phyloP scores from a whole-genome alignment of 1,140 invertebrate genomes.

The Vanessa atalanta region DNA sequence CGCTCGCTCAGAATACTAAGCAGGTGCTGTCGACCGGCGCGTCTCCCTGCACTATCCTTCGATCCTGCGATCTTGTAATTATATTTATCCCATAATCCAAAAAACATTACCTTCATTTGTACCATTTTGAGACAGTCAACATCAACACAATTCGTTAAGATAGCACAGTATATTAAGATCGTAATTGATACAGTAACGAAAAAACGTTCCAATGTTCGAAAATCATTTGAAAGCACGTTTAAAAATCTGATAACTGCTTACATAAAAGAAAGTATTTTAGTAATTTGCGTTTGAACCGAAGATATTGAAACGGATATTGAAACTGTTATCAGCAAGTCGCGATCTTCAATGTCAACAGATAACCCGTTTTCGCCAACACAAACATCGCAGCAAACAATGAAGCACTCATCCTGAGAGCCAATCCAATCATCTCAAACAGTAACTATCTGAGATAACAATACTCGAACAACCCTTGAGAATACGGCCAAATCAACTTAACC shows the following conservation, averaged over 20 bases:
- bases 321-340: slow-evolving; percentile 39
- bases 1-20: slow-evolving; percentile 69
- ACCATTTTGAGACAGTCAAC: neutral
- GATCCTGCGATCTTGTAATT: slow-evolving; percentile 42
- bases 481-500: slow-evolving; percentile 74
- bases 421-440: slow-evolving; percentile 77
- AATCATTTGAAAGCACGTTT: no score
- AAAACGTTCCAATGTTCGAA: no score
- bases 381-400: slow-evolving; percentile 44
- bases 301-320: slow-evolving; percentile 41
- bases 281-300: slow-evolving; percentile 14
- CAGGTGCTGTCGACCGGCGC: slow-evolving; percentile 51
- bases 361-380: slow-evolving; percentile 45
- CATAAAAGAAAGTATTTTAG: neutral
- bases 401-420: slow-evolving; percentile 60
- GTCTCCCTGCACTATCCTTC: slow-evolving; percentile 42
- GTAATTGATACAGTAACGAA: no score
- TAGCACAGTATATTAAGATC: no score
- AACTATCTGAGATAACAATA: slow-evolving; percentile 73
- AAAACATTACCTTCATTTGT: neutral
- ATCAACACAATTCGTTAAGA: no score
- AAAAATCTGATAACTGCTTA: no score
- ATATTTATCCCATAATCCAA: slow-evolving; percentile 32
- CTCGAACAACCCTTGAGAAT: slow-evolving; percentile 71
- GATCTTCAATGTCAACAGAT: slow-evolving; percentile 48